Evolutionary conservation across 1,140 invertebrate genomes (phyloP).

Genomic region (Mylabris phalerata): DNA sequence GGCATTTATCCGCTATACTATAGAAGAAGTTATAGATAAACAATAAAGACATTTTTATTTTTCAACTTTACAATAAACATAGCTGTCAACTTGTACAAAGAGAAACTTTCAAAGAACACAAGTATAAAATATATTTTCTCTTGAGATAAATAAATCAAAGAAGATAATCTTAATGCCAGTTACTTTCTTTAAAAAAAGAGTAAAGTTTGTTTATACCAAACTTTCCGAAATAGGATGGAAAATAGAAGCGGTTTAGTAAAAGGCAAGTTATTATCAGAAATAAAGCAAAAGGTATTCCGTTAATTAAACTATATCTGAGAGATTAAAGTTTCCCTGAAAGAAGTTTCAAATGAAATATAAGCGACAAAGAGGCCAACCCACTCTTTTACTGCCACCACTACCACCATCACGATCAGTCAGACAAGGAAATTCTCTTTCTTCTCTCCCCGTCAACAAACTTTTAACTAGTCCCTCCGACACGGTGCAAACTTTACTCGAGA

Average conservation of each 20-base stretch:
- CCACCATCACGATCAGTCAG: constrained; percentile 16
- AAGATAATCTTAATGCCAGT: too few relatives aligned
- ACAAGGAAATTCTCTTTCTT: constrained; percentile 17
- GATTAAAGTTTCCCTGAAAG: constrained; percentile 24
- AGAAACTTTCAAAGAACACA: too few relatives aligned
- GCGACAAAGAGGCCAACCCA: constrained; percentile 15
- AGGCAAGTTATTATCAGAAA: constrained; percentile 4
- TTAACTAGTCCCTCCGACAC: constrained; percentile 21
- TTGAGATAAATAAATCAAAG: too few relatives aligned
- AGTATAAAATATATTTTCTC: too few relatives aligned
- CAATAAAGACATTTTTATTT: too few relatives aligned
- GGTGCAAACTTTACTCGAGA: constrained; percentile 21
- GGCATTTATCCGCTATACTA: too few relatives aligned
- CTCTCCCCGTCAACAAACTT: constrained; percentile 11
- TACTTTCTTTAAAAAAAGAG: too few relatives aligned
- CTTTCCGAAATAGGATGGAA: too few relatives aligned
- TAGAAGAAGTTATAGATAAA: too few relatives aligned
- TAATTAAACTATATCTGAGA: constrained; percentile 27
- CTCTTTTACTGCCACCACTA: neutral
- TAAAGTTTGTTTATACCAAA: too few relatives aligned
- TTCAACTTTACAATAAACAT: too few relatives aligned
- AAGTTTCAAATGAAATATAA: constrained; percentile 24
- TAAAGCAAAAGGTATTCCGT: constrained; percentile 23
- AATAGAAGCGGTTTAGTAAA: neutral
- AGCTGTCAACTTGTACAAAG: too few relatives aligned